phyloP scores from a whole-genome alignment of 1,140 invertebrate species.

The Popillia japonica region DNA sequence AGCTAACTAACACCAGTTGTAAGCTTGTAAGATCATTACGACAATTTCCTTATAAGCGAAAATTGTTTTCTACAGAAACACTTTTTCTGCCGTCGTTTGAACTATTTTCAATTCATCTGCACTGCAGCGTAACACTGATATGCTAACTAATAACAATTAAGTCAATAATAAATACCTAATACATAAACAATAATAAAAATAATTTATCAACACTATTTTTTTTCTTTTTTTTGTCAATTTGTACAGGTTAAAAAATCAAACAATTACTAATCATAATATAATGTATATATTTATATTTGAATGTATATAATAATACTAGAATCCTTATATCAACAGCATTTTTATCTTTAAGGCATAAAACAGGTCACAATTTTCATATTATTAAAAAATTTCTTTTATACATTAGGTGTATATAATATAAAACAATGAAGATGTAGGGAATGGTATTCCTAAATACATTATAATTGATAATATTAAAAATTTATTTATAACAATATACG shows the following conservation, averaged over 20 bases:
- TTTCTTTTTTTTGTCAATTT: neutral
- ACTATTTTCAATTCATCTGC: too few relatives aligned
- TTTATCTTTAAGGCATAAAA: slow-evolving; percentile 49
- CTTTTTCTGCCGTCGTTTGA: too few relatives aligned
- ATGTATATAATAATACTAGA: slow-evolving; percentile 2
- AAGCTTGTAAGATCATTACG: too few relatives aligned
- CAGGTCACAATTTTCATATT: slow-evolving; percentile 49
- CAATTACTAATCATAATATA: neutral
- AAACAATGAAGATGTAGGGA: neutral
- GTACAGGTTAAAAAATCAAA: neutral
- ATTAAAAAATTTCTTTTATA: neutral
- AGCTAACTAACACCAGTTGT: too few relatives aligned
- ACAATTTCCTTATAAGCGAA: too few relatives aligned
- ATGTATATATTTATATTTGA: slow-evolving; percentile 20
- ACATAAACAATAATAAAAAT: too few relatives aligned
- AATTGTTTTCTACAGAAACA: too few relatives aligned
- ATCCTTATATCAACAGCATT: slow-evolving; percentile 20
- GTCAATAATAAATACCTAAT: too few relatives aligned
- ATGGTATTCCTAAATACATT: slow-evolving; percentile 10
- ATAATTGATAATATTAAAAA: neutral
- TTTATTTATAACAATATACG: neutral
- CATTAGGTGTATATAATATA: neutral
- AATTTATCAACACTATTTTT: neutral
- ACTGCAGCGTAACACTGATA: too few relatives aligned
- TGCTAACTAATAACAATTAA: too few relatives aligned